Conservation (phyloP, 1,140 invertebrate genomes). For the Meloidogyne exigua region DNA sequence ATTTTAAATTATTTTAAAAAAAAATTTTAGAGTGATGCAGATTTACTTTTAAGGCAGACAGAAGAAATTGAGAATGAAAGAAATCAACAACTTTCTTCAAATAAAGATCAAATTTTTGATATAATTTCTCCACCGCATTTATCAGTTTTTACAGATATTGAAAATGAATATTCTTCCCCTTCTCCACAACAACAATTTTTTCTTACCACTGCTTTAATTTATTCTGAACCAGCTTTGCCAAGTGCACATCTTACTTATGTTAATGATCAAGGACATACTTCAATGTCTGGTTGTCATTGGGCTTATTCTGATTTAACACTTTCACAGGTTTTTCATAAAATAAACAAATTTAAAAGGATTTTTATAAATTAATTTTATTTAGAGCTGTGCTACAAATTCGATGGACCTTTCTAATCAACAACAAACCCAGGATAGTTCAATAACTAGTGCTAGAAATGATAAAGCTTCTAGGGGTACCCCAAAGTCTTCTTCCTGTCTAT, state of each 20-base stretch:
- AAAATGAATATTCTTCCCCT: slow-evolving; percentile 15
- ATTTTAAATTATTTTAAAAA: not conserved
- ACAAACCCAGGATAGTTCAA: not conserved
- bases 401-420: not conserved
- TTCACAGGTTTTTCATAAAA: slow-evolving; percentile 16
- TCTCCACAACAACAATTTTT: slow-evolving; percentile 20
- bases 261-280: not conserved
- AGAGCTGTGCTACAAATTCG: slow-evolving; percentile 10
- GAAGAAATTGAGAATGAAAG: not conserved
- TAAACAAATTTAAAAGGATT: not conserved
- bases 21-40: not conserved
- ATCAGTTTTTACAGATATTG: not conserved
- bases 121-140: not conserved
- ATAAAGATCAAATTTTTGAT: not conserved
- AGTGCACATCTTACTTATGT: slow-evolving; percentile 10
- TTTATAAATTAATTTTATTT: not conserved
- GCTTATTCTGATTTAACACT: slow-evolving; percentile 26
- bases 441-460: not conserved
- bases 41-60: not conserved
- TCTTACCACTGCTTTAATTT: slow-evolving; percentile 26
- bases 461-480: slow-evolving; percentile 38
- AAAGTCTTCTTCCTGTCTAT: slow-evolving; percentile 46
- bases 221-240: slow-evolving; percentile 31
- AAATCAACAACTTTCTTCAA: not conserved
- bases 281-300: slow-evolving; percentile 5